A percentile compares a stretch with the other conserved stretches of the same genome.
phyloP scores from a whole-genome alignment of 2,113 vertebrate genomes.

The Hippocampus abdominalis region DNA sequence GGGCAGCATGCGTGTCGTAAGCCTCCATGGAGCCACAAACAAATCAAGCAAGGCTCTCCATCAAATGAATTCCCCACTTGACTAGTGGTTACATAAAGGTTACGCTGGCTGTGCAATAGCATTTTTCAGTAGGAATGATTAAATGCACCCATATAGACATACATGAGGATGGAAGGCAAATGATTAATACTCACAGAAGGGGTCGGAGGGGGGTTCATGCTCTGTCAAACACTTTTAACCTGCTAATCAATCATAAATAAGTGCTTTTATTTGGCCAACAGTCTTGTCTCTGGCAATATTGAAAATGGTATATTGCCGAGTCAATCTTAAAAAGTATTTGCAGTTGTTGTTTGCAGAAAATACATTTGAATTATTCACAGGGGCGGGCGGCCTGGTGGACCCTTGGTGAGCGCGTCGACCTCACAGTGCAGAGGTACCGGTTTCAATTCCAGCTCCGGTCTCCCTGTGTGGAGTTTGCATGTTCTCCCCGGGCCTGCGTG shows the following conservation, averaged over 20 bases:
- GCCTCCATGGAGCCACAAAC: conserved; percentile 73
- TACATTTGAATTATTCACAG: neutral
- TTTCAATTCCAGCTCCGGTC: too few relatives aligned
- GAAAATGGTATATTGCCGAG: neutral
- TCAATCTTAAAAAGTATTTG: neutral
- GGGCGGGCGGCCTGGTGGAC: too few relatives aligned
- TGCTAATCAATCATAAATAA: conserved; percentile 32
- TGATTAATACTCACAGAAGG: conserved; percentile 24
- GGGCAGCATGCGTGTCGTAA: conserved; percentile 67
- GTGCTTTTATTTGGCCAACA: neutral
- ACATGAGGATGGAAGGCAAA: conserved; percentile 42
- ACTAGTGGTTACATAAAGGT: conserved; percentile 66
- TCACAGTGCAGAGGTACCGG: too few relatives aligned
- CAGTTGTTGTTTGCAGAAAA: neutral
- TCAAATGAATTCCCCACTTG: conserved; percentile 65
- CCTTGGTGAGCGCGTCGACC: too few relatives aligned
- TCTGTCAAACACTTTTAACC: conserved; percentile 55
- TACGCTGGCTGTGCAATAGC: conserved; percentile 58
- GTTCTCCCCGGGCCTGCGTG: too few relatives aligned
- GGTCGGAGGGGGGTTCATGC: neutral
- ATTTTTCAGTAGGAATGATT: conserved; percentile 62
- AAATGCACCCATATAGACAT: conserved; percentile 49
- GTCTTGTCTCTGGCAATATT: neutral
- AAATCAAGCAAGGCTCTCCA: conserved; percentile 70
- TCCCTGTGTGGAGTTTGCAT: too few relatives aligned